Evolutionary conservation across 2,797 vertebrate genomes (phyloP), one percentile per base, ranked within the genome.

Genomic region (Phoxinus dragarum): DNA sequence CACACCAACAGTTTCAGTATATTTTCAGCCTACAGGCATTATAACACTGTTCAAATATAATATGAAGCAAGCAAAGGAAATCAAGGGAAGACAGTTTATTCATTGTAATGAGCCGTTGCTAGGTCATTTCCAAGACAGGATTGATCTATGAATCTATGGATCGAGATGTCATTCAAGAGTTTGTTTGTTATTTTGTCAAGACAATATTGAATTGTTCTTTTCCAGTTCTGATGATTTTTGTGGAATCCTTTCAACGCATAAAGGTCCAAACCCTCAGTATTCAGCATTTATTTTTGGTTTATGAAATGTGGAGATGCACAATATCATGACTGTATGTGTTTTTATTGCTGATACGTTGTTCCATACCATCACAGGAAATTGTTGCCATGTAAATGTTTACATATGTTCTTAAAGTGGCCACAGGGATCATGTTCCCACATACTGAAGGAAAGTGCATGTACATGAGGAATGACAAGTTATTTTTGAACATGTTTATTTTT

Each of bases 381-480:
- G 44, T 91, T 82, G 67, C n/a, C 84, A 89, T 87, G 88, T 91
- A 86, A 89, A 90, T 79, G 61, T 89, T 91, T 89, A 78, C 81
- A 89, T 83, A 88, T 91, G 89, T 84, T 91, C 69, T 73, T 83
- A 82, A 86, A 38, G 85, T 85, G 54, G 82, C 89, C 88, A 76
- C 42, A 61, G 78, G 36, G 90, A 86, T 86, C 85, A n/a, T 68
- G n/a, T 67, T 73, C 40, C 66, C 68, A 56, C 49, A 42, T 69
- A 14, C 34, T 81, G 47, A 84, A 59, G 54, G 56, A 72, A 66
- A 86, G 69, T 59, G 74, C 84, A 85, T 86, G 71, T 68, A 75
- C 52, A 34, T 54, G 49, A 87, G 67, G 83, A 76, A 82, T 61
- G 81, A 82, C 84, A 59, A 67, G 34, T 72, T 81, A 42, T 82